Evolutionary conservation across 2,888 invertebrate genomes (phyloP), one percentile per base, ranked within the genome.

Genomic region (Melanophora roralis): DNA sequence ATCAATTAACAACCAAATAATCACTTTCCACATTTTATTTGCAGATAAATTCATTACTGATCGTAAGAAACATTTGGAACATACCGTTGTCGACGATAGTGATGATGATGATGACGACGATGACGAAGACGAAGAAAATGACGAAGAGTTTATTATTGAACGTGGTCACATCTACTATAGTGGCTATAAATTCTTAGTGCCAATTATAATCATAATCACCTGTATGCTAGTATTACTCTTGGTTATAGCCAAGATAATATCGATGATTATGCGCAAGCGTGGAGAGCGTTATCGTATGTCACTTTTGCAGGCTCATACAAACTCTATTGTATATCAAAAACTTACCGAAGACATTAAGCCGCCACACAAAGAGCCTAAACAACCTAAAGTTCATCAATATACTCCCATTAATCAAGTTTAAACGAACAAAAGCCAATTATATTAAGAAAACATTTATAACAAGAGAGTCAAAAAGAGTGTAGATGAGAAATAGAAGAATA

Each of bases 331-430:
- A 19, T 95, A 95, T 89, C 94, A 94, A 86, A 95, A 94, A 83
- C 90, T 95, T 68, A 94, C 95, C 11, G 95, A 95, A 88, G 95
- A 95, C 83, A 92, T 95, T 83, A 91, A 92, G 11, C 93, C 93
- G 57, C 82, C 93, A 59, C 82, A 83, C 64, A 88, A 88, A 85
- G 85, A 88, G 65, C 81, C 84, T 91, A 92, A 86, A 93, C 94
- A 88, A 85, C 94, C 95, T 59, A 94, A 93, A 88, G 91, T 93
- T 79, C 93, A 91, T 89, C 93, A 93, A 88, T 93, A 93, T 88
- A 90, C 91, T 84, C 92, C 92, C 32, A 91, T 93, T 79, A 92
- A 91, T 85, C 88, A 90, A 86, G 90, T 90, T 84, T 90, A 90
- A 88, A 85, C 78, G 3, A 40, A 19, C 8, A 6, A 11, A 27